Evolutionary conservation across 2,797 vertebrate genomes (phyloP).

Genomic region (Paguma larvata): DNA sequence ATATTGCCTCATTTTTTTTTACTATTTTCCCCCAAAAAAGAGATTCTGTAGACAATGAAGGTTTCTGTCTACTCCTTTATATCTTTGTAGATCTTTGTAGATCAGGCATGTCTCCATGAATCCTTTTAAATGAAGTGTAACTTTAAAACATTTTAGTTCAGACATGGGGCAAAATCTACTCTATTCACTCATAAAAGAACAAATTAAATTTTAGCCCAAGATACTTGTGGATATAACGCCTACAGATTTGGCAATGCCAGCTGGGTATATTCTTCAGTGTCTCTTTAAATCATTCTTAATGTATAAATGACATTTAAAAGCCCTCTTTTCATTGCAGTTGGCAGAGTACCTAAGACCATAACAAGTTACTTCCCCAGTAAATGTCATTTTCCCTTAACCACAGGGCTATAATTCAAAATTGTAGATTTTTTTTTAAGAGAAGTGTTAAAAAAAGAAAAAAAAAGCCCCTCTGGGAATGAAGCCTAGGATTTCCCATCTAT

Average conservation of each 20-base stretch:
- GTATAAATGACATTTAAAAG: constrained; percentile 86
- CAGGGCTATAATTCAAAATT: constrained; percentile 83
- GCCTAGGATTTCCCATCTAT: constrained; percentile 83
- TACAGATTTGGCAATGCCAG: constrained; percentile 70
- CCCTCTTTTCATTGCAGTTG: constrained; percentile 84
- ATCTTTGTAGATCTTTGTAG: constrained; percentile 50
- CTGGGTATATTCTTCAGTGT: constrained; percentile 72
- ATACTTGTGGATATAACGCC: constrained; percentile 64
- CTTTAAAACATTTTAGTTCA: constrained; percentile 71
- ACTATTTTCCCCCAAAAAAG: not conserved
- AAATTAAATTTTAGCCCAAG: constrained; percentile 70
- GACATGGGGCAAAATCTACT: constrained; percentile 30
- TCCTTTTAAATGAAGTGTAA: constrained; percentile 54
- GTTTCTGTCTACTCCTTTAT: not conserved
- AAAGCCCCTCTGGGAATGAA: constrained; percentile 78
- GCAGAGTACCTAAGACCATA: constrained; percentile 84
- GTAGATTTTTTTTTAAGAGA: constrained; percentile 54
- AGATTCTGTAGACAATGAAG: not conserved
- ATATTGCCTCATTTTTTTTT: not conserved
- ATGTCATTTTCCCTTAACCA: constrained; percentile 84
- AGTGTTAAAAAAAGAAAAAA: constrained; percentile 77
- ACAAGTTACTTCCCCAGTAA: constrained; percentile 86
- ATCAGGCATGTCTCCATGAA: not conserved
- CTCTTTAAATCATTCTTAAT: constrained; percentile 85
- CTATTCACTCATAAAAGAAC: constrained; percentile 63